These are phyloP conservation scores for Nymphalis c-album DNA, from an alignment of 2,888 invertebrate genomes.

Conservation along the genomic window DNA sequence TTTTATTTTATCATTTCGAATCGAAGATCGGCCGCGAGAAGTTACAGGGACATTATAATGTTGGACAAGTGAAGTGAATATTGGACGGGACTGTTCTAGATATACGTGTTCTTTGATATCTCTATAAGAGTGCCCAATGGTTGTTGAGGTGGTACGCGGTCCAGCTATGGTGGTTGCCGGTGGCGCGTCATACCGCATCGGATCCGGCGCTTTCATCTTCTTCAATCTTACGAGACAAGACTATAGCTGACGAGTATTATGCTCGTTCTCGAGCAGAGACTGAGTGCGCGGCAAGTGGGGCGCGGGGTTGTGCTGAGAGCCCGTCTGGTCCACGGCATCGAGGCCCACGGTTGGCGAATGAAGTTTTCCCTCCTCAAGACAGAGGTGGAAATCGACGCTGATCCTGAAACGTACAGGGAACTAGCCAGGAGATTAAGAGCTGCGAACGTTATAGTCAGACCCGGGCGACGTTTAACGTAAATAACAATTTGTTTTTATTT, in stretches of 20 bases:
- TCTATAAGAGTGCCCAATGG: constrained; percentile 63
- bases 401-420: constrained; percentile 65
- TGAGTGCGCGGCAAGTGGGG: constrained; percentile 66
- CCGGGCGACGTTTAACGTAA: constrained; percentile 64
- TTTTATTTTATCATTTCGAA: constrained; percentile 21
- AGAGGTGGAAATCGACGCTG: constrained; percentile 74
- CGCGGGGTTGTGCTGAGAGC: constrained; percentile 69
- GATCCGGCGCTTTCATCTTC: constrained; percentile 73
- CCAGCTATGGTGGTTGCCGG: constrained; percentile 74
- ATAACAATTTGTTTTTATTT: constrained; percentile 45
- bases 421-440: constrained; percentile 66
- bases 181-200: constrained; percentile 60
- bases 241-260: constrained; percentile 78
- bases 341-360: constrained; percentile 75
- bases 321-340: constrained; percentile 68
- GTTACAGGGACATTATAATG: constrained; percentile 54
- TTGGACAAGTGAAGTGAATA: constrained; percentile 69
- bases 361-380: constrained; percentile 69
- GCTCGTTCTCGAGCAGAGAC: constrained; percentile 79
- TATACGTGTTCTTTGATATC: constrained; percentile 42
- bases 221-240: constrained; percentile 77
- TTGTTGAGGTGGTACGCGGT: constrained; percentile 62
- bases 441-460: constrained; percentile 67
- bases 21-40: constrained; percentile 11
- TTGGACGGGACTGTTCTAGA: constrained; percentile 23